phyloP scores from a whole-genome alignment of 2,888 invertebrate genomes.

The Notocelia uddmanniana region DNA sequence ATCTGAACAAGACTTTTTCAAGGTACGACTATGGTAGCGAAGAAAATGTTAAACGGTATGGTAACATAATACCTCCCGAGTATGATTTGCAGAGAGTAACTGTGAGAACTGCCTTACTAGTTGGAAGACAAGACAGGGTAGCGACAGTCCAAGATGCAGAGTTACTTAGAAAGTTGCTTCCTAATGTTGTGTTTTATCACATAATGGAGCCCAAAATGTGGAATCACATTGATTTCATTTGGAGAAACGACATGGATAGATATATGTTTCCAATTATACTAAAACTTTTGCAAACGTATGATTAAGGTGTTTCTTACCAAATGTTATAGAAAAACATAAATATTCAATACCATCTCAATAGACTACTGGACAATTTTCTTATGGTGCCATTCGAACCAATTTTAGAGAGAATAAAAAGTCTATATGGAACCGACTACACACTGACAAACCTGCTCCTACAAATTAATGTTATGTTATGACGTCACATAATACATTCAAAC shows the following conservation, averaged over 20 bases:
- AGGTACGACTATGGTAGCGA: slow-evolving; percentile 43
- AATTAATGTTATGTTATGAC: no score
- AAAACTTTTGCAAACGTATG: slow-evolving; percentile 18
- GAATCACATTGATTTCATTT: slow-evolving; percentile 45
- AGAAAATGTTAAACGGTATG: slow-evolving; percentile 21
- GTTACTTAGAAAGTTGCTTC: slow-evolving; percentile 34
- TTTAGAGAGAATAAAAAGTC: no score
- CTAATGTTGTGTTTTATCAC: slow-evolving; percentile 38
- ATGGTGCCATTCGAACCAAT: no score
- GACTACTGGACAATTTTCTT: no score
- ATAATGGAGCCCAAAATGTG: slow-evolving; percentile 32
- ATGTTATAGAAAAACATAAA: neutral
- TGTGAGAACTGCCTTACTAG: slow-evolving; percentile 48
- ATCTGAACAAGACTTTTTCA: slow-evolving; percentile 49
- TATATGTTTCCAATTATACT: slow-evolving; percentile 34
- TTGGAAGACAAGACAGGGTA: slow-evolving; percentile 42
- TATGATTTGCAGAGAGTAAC: slow-evolving; percentile 56
- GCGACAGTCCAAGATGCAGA: slow-evolving; percentile 43
- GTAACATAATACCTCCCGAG: slow-evolving; percentile 46
- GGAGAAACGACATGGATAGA: slow-evolving; percentile 36
- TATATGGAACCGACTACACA: no score
- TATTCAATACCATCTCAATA: no score
- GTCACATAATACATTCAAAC: no score
- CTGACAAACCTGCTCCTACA: no score
- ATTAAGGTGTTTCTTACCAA: neutral